Conservation (phyloP, 2,888 invertebrate genomes). For the Gonocerus acuteangulatus region DNA sequence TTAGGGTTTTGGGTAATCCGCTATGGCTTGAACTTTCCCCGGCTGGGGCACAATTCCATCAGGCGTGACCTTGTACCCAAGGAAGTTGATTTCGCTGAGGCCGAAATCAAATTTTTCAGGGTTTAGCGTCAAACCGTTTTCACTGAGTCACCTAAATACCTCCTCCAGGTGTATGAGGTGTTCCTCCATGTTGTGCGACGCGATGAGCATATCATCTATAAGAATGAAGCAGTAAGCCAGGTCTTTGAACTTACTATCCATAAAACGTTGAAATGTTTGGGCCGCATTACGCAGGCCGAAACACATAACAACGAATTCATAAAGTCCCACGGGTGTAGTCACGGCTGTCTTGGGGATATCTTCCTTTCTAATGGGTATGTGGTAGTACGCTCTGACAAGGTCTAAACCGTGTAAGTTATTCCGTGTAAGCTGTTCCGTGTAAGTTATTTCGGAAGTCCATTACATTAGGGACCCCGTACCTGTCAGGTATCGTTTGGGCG, state of each 20-base stretch:
- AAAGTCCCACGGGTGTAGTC: background rate
- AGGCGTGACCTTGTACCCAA: background rate
- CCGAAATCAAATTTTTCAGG: background rate
- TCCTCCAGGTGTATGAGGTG: background rate
- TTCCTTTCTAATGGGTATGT: background rate
- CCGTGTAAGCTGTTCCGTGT: background rate
- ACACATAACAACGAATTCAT: background rate
- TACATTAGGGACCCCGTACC: background rate
- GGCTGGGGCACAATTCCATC: background rate
- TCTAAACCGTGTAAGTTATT: background rate
- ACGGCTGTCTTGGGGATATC: background rate
- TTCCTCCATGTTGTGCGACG: background rate
- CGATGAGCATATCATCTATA: background rate
- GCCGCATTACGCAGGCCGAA: background rate
- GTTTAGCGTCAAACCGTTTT: background rate
- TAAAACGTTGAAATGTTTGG: background rate
- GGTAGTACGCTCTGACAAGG: background rate
- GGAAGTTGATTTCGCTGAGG: background rate
- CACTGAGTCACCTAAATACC: background rate
- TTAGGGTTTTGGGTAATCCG: background rate
- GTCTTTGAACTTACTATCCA: background rate
- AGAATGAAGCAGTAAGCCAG: background rate
- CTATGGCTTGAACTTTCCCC: background rate
- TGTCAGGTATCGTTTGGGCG: too few relatives aligned
- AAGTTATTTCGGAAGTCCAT: background rate